Evolutionary conservation across 1,140 invertebrate genomes (phyloP).

Genomic region (Calliopsis andreniformis): DNA sequence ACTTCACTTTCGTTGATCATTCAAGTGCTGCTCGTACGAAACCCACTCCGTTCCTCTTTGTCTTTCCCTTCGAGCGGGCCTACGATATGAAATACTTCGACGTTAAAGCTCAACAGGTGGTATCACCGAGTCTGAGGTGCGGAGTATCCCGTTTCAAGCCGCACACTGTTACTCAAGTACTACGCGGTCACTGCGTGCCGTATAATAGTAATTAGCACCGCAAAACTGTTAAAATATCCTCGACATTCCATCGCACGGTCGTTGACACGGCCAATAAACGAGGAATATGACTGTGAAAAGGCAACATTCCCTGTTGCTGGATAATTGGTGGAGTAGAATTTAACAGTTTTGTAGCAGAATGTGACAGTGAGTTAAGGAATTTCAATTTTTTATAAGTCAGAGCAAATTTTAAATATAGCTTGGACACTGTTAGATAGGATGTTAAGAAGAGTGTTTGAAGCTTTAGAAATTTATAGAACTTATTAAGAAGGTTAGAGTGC

Average conservation of each 20-base stretch:
- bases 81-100: conserved; percentile 55
- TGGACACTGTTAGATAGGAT: too few species aligned
- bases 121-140: conserved; percentile 60
- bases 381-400: too few species aligned
- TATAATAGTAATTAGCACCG: conserved; percentile 67
- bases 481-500: too few species aligned
- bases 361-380: too few species aligned
- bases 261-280: conserved; percentile 58
- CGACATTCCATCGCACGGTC: conserved; percentile 51
- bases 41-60: conserved; percentile 9
- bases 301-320: background rate
- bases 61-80: background rate
- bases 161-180: conserved; percentile 65
- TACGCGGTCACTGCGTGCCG: conserved; percentile 53
- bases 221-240: conserved; percentile 61
- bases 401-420: too few species aligned
- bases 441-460: too few species aligned
- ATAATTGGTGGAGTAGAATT: background rate
- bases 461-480: too few species aligned
- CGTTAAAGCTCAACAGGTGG: conserved; percentile 64
- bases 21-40: background rate
- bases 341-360: too few species aligned
- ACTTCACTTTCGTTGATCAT: conserved; percentile 19
- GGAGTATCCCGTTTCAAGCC: conserved; percentile 67
- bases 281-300: conserved; percentile 38